Evolutionary conservation across 2,113 vertebrate genomes (phyloP), one percentile per base, ranked within the genome.

Genomic region (Clupea harengus): DNA sequence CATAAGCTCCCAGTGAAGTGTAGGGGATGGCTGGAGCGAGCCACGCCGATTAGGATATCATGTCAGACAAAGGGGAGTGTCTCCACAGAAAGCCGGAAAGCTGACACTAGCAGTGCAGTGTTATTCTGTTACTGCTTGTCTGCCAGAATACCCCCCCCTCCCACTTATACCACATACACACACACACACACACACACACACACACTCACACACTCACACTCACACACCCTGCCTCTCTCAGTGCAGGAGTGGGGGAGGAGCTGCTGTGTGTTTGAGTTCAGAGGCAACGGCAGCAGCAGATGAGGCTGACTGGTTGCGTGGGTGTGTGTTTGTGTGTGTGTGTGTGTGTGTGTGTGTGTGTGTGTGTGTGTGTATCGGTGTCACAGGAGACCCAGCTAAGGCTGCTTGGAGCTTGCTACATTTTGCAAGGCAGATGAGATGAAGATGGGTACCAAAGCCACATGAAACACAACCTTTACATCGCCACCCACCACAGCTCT

Each of bases 81-180:
- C 72, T 78, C 72, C 3, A 78, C 72, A 32, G 72, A 78, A 39
- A 39, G 9, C 72, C 39, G 72, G 72, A 78, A 78, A 78, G 28
- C 25, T 32, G 72, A 32, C 25, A 78, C 72, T 39, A 39, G 72
- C 25, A 78, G 72, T 28, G 72, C 72, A 78, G 28, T 39, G 28
- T 78, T 47, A 86, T 85, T 87, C 87, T 81, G 57, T 80, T 67
- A 54, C 83, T 85, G 81, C 47, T 72, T 82, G 83, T 75, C 57
- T 87, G 20, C 44, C 81, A 83, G 64, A 81, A 52, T 81, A 10
- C 25, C 4, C 49, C 84, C 82, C 80, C 86, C 64, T 54, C 83
- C 60, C 22, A 9, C 22, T 7, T 6, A n/a, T n/a, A 25, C n/a
- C 47, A 49, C 47, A 49, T 11, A 11, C 6, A 49, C 8, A 49